A percentile compares a stretch with the other conserved stretches of the same genome.
These are phyloP conservation scores for Dendrophyllia cribrosa DNA, from an alignment of 64 coral and sea anemone species.

Conservation along the genomic window DNA sequence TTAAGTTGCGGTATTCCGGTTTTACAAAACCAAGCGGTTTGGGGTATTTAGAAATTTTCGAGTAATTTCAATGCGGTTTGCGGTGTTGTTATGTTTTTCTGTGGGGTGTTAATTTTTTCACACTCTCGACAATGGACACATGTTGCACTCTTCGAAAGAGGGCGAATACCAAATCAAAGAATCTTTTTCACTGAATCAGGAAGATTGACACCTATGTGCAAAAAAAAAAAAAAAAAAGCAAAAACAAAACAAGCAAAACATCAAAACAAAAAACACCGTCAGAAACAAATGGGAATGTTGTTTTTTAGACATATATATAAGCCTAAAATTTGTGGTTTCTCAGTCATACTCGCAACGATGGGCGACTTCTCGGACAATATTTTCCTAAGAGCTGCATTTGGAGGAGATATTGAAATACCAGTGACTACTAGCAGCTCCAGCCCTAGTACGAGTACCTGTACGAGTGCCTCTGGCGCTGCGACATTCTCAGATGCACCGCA, in stretches of 20 bases:
- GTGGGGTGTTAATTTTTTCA: background rate
- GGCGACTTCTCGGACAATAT: no score
- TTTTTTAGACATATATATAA: constrained; percentile 6
- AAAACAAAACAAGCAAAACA: background rate
- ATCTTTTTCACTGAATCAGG: constrained; percentile 7
- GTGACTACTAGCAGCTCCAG: constrained; percentile 14
- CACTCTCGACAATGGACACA: background rate
- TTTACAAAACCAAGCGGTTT: constrained; percentile 3
- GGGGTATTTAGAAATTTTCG: constrained; percentile 12
- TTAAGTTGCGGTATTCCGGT: background rate
- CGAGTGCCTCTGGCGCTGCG: constrained; percentile 18
- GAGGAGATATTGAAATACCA: constrained; percentile 15
- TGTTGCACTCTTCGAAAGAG: constrained; percentile 6
- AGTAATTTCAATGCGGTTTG: background rate
- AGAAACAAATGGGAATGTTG: background rate
- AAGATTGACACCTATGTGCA: constrained; percentile 11
- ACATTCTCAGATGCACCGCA: constrained; percentile 3
- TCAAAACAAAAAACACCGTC: background rate
- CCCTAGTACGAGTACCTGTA: background rate
- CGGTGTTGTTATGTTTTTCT: background rate
- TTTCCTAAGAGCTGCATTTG: constrained; percentile 2
- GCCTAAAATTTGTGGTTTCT: constrained; percentile 8
- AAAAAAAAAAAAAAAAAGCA: background rate
- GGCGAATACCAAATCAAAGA: background rate
- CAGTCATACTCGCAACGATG: constrained; percentile 15